Base-by-base conservation (phyloP, 1,140 invertebrate genomes). In the Teleogryllus occipitalis region DNA sequence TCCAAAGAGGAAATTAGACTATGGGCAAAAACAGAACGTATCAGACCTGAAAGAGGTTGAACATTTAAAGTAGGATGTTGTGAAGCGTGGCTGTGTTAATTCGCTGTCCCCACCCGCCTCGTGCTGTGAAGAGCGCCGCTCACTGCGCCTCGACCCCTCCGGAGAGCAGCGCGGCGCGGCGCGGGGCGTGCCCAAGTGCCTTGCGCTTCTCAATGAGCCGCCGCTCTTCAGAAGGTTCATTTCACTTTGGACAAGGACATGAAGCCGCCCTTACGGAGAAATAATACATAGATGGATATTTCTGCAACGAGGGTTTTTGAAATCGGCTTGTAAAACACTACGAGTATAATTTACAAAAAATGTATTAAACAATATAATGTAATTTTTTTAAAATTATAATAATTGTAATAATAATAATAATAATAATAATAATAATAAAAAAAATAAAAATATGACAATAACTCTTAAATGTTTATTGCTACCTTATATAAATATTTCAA, bases 391-490 rank as follows among this genome's bases (percentile, higher is more conserved):
- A 15, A 72, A 72, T 3, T 2, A 72, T 72, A 72, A 72, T 3
- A 72, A 72, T 72, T 15, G 6, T 72, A 72, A 72, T 72, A 72
- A 72, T 72, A 72, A 72, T 72, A 72, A 72, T 72, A 72, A 72
- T 72, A 72, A 72, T 72, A 72, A 72, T 3, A 72, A 72, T 72
- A 72, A 72, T 72, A 72, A 72, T 72, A 72, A 15, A 72, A 72
- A 39, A 2, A 39, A 39, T 39, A 2, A 39, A 2, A 39, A 39
- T 39, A 39, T 39, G 5, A 39, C 27, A 39, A 39, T 39, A 39
- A 39, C 27, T 39, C 5, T 39, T 39, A 39, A 39, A 39, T 39
- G 27, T 39, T 39, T 39, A 2, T 1, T 39, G 1, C 1, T 39
- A 39, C 27, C 27, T 39, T 39, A 39, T 39, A 39, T 39, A 39